These are phyloP conservation scores for Tenualosa thibaudeaui DNA, from an alignment of 2,797 vertebrate genomes.

Conservation along the genomic window DNA sequence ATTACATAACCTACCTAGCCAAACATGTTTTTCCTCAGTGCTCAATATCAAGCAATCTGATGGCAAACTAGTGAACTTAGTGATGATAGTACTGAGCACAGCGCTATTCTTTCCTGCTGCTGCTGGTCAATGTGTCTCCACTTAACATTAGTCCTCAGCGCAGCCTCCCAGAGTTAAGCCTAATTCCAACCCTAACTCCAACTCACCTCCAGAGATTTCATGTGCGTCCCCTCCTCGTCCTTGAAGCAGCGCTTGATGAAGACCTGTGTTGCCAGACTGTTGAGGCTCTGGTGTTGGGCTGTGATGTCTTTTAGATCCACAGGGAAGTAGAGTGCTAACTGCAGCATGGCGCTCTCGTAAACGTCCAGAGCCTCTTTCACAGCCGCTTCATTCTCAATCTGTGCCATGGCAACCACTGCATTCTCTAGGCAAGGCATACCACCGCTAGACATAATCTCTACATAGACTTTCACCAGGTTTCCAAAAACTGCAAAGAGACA, in stretches of 20 bases:
- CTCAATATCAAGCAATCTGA: no score
- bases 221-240: neutral
- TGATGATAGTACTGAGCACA: no score
- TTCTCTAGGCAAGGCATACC: neutral
- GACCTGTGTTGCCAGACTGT: neutral
- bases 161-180: no score
- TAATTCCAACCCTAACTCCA: no score
- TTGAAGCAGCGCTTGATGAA: conserved; percentile 5
- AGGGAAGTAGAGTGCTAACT: neutral
- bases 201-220: neutral
- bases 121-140: no score
- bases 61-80: no score
- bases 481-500: neutral
- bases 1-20: no score
- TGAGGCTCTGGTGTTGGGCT: neutral
- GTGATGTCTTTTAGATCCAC: neutral
- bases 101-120: no score
- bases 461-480: neutral
- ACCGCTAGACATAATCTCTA: neutral
- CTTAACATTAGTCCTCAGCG: no score
- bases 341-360: neutral
- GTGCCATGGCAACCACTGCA: neutral
- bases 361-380: neutral
- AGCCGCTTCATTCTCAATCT: conserved; percentile 1
- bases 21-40: no score